phyloP scores from a whole-genome alignment of 2,797 vertebrate species.

The Euphonia xanthogaster region DNA sequence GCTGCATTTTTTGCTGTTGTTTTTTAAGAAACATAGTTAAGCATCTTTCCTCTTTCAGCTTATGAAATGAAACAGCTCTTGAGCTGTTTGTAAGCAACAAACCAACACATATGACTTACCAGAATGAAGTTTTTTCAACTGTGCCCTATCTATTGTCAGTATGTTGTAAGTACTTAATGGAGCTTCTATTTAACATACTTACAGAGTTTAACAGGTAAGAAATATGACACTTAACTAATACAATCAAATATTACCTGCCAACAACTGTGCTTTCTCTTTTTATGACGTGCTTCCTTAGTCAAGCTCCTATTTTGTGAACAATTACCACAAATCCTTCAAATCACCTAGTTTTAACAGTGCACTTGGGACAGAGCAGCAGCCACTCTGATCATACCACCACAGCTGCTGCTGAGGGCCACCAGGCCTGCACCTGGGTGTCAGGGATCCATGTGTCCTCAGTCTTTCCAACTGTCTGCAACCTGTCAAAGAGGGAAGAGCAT shows the following conservation, averaged over 20 bases:
- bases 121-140: not conserved
- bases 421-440: not conserved
- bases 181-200: not conserved
- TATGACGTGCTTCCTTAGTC: not conserved
- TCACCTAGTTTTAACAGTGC: not conserved
- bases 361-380: not conserved
- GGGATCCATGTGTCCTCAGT: not conserved
- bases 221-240: not conserved
- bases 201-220: not conserved
- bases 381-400: not conserved
- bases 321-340: not conserved
- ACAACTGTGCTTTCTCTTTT: not conserved
- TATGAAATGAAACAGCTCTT: not conserved
- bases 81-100: not conserved
- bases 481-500: not conserved
- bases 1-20: not conserved
- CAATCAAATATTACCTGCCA: not conserved
- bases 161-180: not conserved
- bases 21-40: not conserved
- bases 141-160: not conserved
- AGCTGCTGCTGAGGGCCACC: not conserved
- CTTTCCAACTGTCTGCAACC: accelerated
- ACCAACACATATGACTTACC: not conserved
- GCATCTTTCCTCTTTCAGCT: not conserved
- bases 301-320: not conserved